Evolutionary conservation across 2,797 vertebrate genomes (phyloP).

Genomic region (Molothrus aeneus): DNA sequence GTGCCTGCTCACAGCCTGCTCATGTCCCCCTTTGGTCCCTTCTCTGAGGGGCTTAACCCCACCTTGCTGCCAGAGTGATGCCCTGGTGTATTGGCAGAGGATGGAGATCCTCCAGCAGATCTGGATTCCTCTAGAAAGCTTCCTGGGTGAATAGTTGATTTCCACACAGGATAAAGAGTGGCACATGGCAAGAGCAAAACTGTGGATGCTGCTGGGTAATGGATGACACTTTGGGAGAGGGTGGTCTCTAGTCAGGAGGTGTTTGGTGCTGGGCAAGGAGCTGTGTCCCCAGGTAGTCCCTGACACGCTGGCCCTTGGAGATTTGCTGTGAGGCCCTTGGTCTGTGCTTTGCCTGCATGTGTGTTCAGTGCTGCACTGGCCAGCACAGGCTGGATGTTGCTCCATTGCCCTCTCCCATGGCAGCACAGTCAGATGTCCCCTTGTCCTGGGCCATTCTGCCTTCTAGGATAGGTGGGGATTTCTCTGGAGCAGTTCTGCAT

Average conservation of each 20-base stretch:
- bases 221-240: not conserved
- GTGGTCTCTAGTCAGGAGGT: not conserved
- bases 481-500: not conserved
- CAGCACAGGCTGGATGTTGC: not conserved
- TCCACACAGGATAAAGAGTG: not conserved
- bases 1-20: accelerated
- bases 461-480: not conserved
- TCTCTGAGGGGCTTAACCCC: not conserved
- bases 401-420: not conserved
- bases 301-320: not conserved
- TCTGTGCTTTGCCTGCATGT: accelerated
- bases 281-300: not conserved
- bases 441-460: not conserved
- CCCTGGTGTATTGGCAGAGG: not conserved
- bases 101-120: not conserved
- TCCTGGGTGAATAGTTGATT: not conserved
- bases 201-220: not conserved
- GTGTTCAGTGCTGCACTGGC: not conserved
- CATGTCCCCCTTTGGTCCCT: accelerated
- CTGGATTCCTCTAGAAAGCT: not conserved
- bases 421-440: not conserved
- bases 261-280: not conserved
- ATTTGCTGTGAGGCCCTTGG: not conserved
- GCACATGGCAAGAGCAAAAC: not conserved
- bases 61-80: accelerated